Evolutionary conservation across 2,797 vertebrate genomes (phyloP).

Genomic region (Phrynocephalus vlangalii): DNA sequence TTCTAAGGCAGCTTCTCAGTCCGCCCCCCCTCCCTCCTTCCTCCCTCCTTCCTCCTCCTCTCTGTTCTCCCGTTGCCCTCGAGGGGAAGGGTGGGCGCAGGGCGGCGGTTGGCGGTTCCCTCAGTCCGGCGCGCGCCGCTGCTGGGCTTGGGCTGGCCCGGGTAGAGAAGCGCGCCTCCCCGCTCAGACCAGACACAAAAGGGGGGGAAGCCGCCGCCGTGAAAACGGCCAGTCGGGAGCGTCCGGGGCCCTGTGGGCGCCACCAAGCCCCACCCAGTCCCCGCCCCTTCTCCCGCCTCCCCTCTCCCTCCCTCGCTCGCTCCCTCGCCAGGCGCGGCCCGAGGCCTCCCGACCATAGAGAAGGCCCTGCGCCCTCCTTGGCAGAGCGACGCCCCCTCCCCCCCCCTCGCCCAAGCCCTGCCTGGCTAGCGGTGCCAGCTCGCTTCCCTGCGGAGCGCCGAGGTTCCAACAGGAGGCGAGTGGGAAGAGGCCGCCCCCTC

Average conservation of each 20-base stretch:
- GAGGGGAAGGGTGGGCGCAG: background rate
- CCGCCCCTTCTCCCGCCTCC: background rate
- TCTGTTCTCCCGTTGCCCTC: background rate
- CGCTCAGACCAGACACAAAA: slow-evolving; percentile 78
- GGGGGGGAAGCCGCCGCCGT: slow-evolving; percentile 61
- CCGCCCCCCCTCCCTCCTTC: background rate
- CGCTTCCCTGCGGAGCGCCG: background rate
- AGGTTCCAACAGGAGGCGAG: slow-evolving; percentile 3
- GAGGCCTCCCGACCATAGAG: slow-evolving; percentile 42
- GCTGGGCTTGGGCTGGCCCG: slow-evolving; percentile 15
- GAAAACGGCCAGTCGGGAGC: slow-evolving; percentile 66
- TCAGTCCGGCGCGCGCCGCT: background rate
- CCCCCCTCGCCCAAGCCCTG: background rate
- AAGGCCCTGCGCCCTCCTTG: slow-evolving; percentile 23
- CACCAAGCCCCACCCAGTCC: slow-evolving; percentile 54
- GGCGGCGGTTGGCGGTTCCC: background rate
- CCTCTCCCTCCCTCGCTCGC: slow-evolving; percentile 26
- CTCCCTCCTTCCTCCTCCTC: background rate
- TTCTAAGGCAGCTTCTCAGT: background rate
- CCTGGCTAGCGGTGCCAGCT: background rate
- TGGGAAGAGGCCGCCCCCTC: background rate
- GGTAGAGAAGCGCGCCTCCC: slow-evolving; percentile 31
- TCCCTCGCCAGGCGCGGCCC: background rate
- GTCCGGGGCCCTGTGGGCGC: slow-evolving; percentile 59
- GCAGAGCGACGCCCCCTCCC: slow-evolving; percentile 36